Conservation (phyloP, 2,113 vertebrate species). For the Andinoacara biseriatus region DNA sequence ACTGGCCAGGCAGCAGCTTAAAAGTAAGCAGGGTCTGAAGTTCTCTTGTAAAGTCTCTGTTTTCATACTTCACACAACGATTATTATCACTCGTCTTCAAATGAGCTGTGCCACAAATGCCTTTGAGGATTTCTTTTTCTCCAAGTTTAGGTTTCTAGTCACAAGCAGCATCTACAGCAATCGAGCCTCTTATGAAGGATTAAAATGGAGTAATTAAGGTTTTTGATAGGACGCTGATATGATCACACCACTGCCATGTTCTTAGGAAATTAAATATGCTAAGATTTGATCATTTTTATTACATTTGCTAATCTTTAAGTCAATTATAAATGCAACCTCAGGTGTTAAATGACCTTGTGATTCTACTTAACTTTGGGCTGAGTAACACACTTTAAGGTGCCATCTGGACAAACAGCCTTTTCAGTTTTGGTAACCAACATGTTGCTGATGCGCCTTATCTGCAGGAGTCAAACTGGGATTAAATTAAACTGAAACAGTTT, state of each 20-base stretch:
- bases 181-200: background rate
- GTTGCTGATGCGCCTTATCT: background rate
- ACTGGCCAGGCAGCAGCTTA: too few species aligned
- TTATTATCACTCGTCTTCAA: background rate
- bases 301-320: constrained; percentile 1
- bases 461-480: background rate
- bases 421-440: too few species aligned
- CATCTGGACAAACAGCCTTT: background rate
- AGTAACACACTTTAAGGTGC: background rate
- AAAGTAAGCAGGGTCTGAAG: too few species aligned
- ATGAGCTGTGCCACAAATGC: background rate
- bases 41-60: background rate
- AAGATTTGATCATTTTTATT: constrained; percentile 4
- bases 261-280: constrained; percentile 4
- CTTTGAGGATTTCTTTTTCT: background rate
- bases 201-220: background rate
- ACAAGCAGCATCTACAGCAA: too few species aligned
- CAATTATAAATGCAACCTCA: background rate
- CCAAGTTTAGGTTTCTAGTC: background rate
- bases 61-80: background rate
- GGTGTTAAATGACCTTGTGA: background rate
- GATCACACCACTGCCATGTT: background rate
- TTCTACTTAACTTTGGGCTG: background rate
- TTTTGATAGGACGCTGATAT: background rate
- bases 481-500: too few species aligned